Percentiles rank a stretch among this genome's conserved stretches.
Conservation (phyloP, 2,888 invertebrate genomes). For the Mechanitis mazaeus region DNA sequence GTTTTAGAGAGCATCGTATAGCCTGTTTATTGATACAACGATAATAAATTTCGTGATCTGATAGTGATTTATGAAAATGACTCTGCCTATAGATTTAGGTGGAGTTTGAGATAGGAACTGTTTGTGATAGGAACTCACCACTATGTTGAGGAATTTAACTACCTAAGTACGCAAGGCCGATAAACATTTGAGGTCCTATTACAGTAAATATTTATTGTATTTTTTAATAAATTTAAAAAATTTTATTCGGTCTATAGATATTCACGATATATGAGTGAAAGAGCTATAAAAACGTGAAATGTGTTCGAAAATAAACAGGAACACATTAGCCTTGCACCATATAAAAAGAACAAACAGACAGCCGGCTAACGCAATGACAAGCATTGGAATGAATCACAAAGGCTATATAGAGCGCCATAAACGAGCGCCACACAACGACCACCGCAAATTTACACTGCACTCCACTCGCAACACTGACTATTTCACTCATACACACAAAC, state of each 20-base stretch:
- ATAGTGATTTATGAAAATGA: background rate
- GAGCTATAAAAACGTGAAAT: background rate
- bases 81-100: background rate
- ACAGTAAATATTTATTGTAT: no score
- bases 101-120: no score
- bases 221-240: no score
- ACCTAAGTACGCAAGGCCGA: no score
- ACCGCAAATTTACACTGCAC: constrained; percentile 72
- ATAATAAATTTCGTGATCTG: constrained; percentile 5
- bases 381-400: constrained; percentile 60
- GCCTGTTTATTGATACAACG: constrained; percentile 9
- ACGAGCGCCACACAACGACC: constrained; percentile 61
- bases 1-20: constrained; percentile 16
- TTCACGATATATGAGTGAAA: no score
- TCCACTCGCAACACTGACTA: constrained; percentile 65
- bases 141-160: no score
- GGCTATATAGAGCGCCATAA: constrained; percentile 52
- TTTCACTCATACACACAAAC: constrained; percentile 52
- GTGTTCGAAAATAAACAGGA: constrained; percentile 5
- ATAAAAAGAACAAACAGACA: constrained; percentile 18
- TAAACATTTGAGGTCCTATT: no score
- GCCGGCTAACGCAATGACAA: constrained; percentile 27
- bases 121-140: no score
- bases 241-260: no score
- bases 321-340: constrained; percentile 10